phyloP scores from a whole-genome alignment of 2,113 vertebrate species.

The Amblyornis subalaris region DNA sequence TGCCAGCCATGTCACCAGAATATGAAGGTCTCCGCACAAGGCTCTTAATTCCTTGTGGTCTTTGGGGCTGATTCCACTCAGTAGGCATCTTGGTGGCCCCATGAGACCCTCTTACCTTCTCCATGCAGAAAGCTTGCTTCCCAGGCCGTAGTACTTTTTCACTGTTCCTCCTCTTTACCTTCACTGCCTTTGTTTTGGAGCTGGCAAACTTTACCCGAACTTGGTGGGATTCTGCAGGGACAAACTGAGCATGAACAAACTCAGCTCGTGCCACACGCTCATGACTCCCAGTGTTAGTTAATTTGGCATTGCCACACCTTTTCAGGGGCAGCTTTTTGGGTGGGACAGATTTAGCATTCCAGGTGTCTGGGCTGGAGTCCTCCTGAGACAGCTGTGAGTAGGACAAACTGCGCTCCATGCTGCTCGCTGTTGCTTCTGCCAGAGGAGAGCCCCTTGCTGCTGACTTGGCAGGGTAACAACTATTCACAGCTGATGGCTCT shows the following conservation, averaged over 20 bases:
- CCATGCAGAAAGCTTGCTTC: slow-evolving; percentile 57
- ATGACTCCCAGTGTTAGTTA: not conserved
- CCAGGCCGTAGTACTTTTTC: slow-evolving; percentile 64
- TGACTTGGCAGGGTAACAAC: not conserved
- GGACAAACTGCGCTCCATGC: not conserved
- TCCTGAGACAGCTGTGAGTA: not conserved
- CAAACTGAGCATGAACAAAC: slow-evolving; percentile 77
- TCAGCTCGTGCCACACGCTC: slow-evolving; percentile 51
- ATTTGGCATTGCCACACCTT: slow-evolving; percentile 10
- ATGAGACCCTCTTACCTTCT: slow-evolving; percentile 54
- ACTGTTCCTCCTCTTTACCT: slow-evolving; percentile 70
- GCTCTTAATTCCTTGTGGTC: not conserved
- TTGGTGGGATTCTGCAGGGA: slow-evolving; percentile 74
- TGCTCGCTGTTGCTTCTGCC: not conserved
- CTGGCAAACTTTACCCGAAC: slow-evolving; percentile 73
- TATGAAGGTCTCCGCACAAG: slow-evolving; percentile 4
- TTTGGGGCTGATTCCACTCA: slow-evolving; percentile 53
- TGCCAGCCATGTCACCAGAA: slow-evolving; percentile 62
- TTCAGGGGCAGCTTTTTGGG: slow-evolving; percentile 33
- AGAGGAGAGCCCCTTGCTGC: not conserved
- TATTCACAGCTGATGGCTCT: not conserved
- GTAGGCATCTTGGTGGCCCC: not conserved
- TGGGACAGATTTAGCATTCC: not conserved
- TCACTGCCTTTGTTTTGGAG: slow-evolving; percentile 78
- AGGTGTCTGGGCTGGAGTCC: not conserved